Base-by-base conservation (phyloP, 2,888 invertebrate genomes). In the Branchellion lobata region DNA sequence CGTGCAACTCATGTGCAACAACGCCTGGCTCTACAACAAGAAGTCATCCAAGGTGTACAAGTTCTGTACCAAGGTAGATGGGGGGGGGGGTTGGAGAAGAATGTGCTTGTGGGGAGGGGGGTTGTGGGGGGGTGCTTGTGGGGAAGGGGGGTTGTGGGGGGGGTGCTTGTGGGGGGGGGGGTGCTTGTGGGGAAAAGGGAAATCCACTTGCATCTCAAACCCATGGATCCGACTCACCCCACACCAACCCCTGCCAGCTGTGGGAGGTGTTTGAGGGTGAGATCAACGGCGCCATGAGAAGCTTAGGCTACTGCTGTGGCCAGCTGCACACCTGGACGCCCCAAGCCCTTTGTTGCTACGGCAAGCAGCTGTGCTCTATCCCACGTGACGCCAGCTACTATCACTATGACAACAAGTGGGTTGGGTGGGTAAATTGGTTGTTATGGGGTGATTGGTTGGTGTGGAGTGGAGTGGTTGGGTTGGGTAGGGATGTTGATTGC, bases 1-100 rank as follows among this genome's bases (percentile, higher is more conserved):
- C 88, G 95, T 99, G 0, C 99, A 97, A 96, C 91, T 98, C 83
- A 99, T 99, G 99, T 98, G 99, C 86, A 98, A 99, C 85, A 99
- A 99, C 88, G 99, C 99, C 5, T 99, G 99, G 99, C 90, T 98
- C 11, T 99, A 99, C 88, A 99, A 99, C 88, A 92, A 95, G 82
- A 99, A 99, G 89, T 96, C 96, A 69, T 97, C 98, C 11, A 91
- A 94, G 84, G 99, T 99, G 78, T 99, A 99, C 89, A 93, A 95
- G 90, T 96, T 94, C 88, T 96, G 97, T 89, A 95, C 96, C 83
- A 99, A 97, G 93, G 97, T 98, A 88, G 61, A 79, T 24, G 24
- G 31, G n/a, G 31, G n/a, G 3, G 21, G 1, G 31, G 34, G 11
- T 21, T 57, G 33, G 29, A 57, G 24, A 24, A 21, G 14, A 76